Base-by-base conservation (phyloP, 2,888 invertebrate species). In the Acheta domesticus region DNA sequence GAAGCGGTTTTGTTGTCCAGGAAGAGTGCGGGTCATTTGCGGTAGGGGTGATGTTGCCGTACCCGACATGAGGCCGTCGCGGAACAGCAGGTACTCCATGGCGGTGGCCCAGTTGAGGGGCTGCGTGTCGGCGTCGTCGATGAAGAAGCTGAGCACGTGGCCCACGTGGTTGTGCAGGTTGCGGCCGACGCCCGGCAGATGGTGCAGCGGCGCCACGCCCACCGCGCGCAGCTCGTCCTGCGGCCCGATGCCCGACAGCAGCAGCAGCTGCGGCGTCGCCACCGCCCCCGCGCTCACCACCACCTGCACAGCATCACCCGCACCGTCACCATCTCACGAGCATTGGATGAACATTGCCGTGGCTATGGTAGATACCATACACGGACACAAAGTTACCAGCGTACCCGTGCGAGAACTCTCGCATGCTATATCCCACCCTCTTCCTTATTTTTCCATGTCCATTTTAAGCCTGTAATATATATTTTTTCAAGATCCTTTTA, bases 81-180 rank as follows among this genome's bases (percentile, higher is more conserved):
- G 90, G 87, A 96, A 95, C 16, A 96, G 89, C 49, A 96, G 87
- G 84, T 96, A 96, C 86, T 96, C 96, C 94, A 96, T 96, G 2
- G 95, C 95, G 0, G 95, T 95, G 21, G 95, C 95, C 95, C 95
- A 96, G 87, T 96, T 96, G n/a, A 96, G 89, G 0, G 95, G 93
- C 0, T 94, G 90, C 0, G 94, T 95, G 85, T 96, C 93, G 80
- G 95, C 93, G 85, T 96, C 95, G 83, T 94, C 94, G 78, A 96
- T 92, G 81, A 91, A 90, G 88, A 95, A 96, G 86, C 91, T 93
- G 77, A 94, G 87, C 85, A 93, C 92, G 87, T 91, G 93, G 0
- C 95, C 93, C 2, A 95, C 95, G 85, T 95, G 95, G 86, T 95
- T 95, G 84, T 95, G 95, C 11, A 96, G 90, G 88, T 96, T 96